These are phyloP conservation scores for Caenorhabditis sulstoni DNA, from an alignment of 2,888 invertebrate species.

Conservation along the genomic window DNA sequence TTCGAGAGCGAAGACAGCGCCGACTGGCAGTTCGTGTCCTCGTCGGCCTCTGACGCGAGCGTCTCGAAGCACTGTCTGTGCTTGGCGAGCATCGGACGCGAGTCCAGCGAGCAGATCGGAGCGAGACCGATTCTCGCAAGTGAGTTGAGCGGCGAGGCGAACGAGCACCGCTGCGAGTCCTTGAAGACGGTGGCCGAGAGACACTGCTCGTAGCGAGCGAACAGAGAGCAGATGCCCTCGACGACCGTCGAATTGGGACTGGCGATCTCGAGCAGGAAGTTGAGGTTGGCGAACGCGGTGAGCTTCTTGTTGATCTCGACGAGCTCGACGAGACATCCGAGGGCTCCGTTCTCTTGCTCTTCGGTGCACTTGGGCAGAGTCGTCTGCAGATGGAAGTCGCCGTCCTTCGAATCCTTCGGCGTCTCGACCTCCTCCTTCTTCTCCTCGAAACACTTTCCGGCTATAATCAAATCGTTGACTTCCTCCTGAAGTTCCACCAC, in stretches of 20 bases:
- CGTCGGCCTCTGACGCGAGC: slow-evolving; percentile 63
- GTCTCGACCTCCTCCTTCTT: slow-evolving; percentile 62
- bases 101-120: slow-evolving; percentile 74
- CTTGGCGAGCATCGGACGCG: slow-evolving; percentile 70
- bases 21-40: slow-evolving; percentile 71
- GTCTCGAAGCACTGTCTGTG: slow-evolving; percentile 71
- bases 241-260: slow-evolving; percentile 74
- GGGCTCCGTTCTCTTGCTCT: slow-evolving; percentile 76
- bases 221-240: slow-evolving; percentile 74
- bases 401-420: slow-evolving; percentile 40
- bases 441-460: slow-evolving; percentile 68
- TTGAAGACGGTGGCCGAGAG: slow-evolving; percentile 73
- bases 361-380: slow-evolving; percentile 69
- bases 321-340: slow-evolving; percentile 78
- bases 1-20: slow-evolving; percentile 70
- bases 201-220: slow-evolving; percentile 71
- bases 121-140: slow-evolving; percentile 78
- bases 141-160: slow-evolving; percentile 78
- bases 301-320: slow-evolving; percentile 78
- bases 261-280: slow-evolving; percentile 76
- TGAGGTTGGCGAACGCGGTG: slow-evolving; percentile 71
- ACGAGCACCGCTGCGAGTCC: slow-evolving; percentile 71
- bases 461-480: slow-evolving; percentile 67
- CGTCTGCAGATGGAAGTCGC: slow-evolving; percentile 66
- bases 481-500: slow-evolving; percentile 74